phyloP scores from a whole-genome alignment of 2,797 vertebrate species.

The Esox masquinongy region DNA sequence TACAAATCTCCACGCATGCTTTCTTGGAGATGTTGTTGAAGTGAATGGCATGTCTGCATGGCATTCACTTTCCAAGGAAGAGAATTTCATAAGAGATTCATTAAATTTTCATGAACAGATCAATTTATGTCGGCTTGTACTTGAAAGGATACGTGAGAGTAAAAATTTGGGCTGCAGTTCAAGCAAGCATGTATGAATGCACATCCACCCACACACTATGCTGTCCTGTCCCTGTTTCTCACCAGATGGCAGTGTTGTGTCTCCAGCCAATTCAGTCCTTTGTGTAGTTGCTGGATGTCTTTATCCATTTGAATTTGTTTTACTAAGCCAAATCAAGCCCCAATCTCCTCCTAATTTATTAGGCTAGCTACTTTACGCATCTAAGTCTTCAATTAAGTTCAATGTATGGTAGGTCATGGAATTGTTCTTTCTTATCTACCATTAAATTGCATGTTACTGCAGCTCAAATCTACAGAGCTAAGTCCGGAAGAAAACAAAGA shows the following conservation, averaged over 20 bases:
- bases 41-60: background rate
- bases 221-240: background rate
- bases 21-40: background rate
- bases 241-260: slow-evolving; percentile 64
- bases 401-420: slow-evolving; percentile 57
- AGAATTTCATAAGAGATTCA: background rate
- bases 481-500: slow-evolving; percentile 1
- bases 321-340: slow-evolving; percentile 55
- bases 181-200: background rate
- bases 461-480: slow-evolving; percentile 15
- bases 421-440: slow-evolving; percentile 34
- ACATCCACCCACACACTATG: background rate
- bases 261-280: slow-evolving; percentile 18
- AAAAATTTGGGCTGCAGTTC: background rate
- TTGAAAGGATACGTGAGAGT: background rate
- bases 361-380: slow-evolving; percentile 61
- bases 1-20: too few relatives aligned
- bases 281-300: slow-evolving; percentile 45
- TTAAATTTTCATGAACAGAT: background rate
- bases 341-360: slow-evolving; percentile 48
- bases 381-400: slow-evolving; percentile 59
- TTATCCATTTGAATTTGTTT: slow-evolving; percentile 53
- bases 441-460: slow-evolving; percentile 36
- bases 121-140: background rate
- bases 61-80: background rate